phyloP scores from a whole-genome alignment of 2,888 invertebrate species.

The Drosophila mimetica region DNA sequence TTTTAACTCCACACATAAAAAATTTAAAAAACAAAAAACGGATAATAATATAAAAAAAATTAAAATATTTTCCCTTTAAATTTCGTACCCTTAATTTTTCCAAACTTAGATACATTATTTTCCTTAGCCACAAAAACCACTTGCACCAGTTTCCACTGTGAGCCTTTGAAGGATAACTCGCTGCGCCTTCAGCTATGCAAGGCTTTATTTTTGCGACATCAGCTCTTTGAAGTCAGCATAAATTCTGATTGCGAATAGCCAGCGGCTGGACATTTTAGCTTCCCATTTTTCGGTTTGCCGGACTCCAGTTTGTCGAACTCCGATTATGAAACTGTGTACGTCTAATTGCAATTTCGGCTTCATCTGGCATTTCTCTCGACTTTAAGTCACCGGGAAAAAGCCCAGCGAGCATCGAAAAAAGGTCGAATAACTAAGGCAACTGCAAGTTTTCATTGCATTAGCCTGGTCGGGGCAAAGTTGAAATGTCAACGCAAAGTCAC shows the following conservation, averaged over 20 bases:
- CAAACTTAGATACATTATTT: too few species aligned
- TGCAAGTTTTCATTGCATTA: conserved; percentile 50
- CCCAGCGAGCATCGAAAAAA: not conserved
- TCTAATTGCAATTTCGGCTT: conserved; percentile 28
- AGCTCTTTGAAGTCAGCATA: conserved; percentile 54
- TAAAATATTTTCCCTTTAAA: too few species aligned
- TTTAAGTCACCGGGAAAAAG: conserved; percentile 17
- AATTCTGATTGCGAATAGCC: conserved; percentile 44
- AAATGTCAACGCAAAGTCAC: conserved; percentile 54
- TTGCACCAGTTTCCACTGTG: not conserved
- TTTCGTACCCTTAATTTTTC: too few species aligned
- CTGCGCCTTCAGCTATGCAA: conserved; percentile 54
- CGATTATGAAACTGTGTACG: conserved; percentile 25
- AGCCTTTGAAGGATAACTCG: conserved; percentile 31
- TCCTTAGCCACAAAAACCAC: not conserved
- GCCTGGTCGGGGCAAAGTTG: conserved; percentile 35
- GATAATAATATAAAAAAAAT: too few species aligned
- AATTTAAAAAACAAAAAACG: too few species aligned
- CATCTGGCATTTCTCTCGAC: conserved; percentile 1
- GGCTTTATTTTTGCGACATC: conserved; percentile 32
- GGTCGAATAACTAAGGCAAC: conserved; percentile 18
- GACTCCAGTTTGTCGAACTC: conserved; percentile 16
- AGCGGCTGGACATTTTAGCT: conserved; percentile 46
- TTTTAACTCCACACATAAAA: too few species aligned
- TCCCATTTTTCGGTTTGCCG: not conserved